Percentiles rank a stretch among this genome's conserved stretches.
Evolutionary conservation across 2,888 invertebrate species (phyloP).

Genomic region (Glyphotaelius pellucidus): DNA sequence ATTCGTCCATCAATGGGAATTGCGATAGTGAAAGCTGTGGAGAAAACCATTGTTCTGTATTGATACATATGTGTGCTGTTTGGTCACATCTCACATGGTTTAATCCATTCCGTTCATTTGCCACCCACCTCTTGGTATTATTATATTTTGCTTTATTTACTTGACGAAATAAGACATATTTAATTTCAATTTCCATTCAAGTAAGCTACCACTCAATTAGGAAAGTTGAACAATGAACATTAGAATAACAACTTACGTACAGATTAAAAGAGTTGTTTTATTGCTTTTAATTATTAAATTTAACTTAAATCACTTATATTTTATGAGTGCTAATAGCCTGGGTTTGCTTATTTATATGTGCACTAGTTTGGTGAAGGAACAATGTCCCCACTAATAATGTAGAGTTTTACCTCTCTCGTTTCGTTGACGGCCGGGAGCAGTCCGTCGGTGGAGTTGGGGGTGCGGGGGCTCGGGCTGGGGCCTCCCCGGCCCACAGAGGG

Average conservation of each 20-base stretch:
- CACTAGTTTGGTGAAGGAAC: not conserved
- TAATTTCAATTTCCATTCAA: not conserved
- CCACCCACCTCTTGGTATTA: not conserved
- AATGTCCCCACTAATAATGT: not conserved
- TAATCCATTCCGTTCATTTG: not conserved
- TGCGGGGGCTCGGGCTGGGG: constrained; percentile 86
- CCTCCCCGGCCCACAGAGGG: constrained; percentile 73
- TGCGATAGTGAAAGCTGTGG: constrained; percentile 64
- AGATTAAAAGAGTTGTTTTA: not conserved
- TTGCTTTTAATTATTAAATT: not conserved
- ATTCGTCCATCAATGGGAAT: constrained; percentile 62
- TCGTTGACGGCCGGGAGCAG: constrained; percentile 88
- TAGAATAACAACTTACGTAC: not conserved
- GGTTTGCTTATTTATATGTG: not conserved
- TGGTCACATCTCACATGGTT: not conserved
- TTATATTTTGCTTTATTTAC: not conserved
- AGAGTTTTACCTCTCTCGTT: constrained; percentile 82
- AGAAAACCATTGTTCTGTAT: constrained; percentile 11
- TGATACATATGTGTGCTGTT: not conserved
- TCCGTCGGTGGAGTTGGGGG: constrained; percentile 90
- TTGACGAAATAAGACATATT: not conserved
- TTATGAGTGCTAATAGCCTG: not conserved
- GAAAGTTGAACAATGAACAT: not conserved
- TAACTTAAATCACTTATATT: not conserved
- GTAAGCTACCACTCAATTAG: not conserved